These are phyloP conservation scores for Macrotus californicus DNA, from an alignment of 2,113 vertebrate genomes.

Conservation along the genomic window DNA sequence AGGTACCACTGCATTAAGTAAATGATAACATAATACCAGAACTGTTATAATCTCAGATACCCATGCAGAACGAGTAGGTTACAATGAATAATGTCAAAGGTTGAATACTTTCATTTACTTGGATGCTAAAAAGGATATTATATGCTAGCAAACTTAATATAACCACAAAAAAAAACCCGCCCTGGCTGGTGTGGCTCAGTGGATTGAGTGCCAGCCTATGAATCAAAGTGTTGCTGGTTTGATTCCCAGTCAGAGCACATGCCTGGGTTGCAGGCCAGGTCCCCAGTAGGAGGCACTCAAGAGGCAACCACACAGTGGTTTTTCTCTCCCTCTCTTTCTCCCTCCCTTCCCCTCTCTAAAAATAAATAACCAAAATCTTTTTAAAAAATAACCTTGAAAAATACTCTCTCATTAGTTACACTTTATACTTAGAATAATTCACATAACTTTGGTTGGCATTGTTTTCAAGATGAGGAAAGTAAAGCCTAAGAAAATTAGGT, in stretches of 20 bases:
- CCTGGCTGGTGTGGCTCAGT: too few relatives aligned
- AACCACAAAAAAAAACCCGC: neutral
- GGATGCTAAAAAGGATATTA: constrained; percentile 16
- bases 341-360: too few relatives aligned
- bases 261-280: too few relatives aligned
- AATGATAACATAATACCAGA: neutral
- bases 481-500: neutral
- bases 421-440: neutral
- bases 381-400: neutral
- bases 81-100: neutral
- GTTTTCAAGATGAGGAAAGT: neutral
- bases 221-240: too few relatives aligned
- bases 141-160: neutral
- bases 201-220: too few relatives aligned
- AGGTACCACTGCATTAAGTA: neutral
- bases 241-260: too few relatives aligned
- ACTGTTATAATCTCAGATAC: neutral
- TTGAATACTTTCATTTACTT: neutral
- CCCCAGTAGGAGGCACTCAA: too few relatives aligned
- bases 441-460: neutral
- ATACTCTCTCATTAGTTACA: neutral
- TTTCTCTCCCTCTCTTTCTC: too few relatives aligned
- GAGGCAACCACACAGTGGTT: too few relatives aligned
- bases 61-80: neutral
- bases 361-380: too few relatives aligned